These are phyloP conservation scores for Catamblyrhynchus diadema DNA, from an alignment of 2,797 vertebrate genomes.

Conservation along the genomic window DNA sequence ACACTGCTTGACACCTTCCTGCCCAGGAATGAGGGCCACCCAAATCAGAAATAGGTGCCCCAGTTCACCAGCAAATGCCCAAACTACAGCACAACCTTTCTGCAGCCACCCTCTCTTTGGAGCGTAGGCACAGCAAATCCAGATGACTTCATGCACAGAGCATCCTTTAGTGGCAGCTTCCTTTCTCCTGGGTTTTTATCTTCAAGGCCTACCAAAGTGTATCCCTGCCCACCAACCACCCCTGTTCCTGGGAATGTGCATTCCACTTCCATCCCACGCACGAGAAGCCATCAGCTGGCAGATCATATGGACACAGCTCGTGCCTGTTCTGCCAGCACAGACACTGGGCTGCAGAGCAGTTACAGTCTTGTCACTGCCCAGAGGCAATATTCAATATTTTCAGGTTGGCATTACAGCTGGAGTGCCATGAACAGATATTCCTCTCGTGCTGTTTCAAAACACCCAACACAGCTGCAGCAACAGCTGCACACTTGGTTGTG, in stretches of 20 bases:
- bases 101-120: background rate
- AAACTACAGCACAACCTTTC: background rate
- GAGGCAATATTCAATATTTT: background rate
- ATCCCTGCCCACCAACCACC: background rate
- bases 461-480: background rate
- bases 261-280: background rate
- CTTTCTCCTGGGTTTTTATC: background rate
- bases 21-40: background rate
- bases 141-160: background rate
- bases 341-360: background rate
- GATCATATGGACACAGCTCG: background rate
- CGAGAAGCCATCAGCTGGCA: background rate
- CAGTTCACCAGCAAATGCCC: background rate
- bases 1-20: background rate
- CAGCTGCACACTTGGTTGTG: background rate
- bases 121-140: accelerated
- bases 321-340: background rate
- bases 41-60: background rate
- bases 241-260: background rate
- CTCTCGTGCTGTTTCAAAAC: background rate
- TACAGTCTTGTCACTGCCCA: background rate
- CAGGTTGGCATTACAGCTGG: background rate
- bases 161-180: background rate
- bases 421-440: background rate
- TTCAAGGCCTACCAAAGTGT: background rate